phyloP scores from a whole-genome alignment of 2,888 invertebrate species.

The Phaedon cochleariae region DNA sequence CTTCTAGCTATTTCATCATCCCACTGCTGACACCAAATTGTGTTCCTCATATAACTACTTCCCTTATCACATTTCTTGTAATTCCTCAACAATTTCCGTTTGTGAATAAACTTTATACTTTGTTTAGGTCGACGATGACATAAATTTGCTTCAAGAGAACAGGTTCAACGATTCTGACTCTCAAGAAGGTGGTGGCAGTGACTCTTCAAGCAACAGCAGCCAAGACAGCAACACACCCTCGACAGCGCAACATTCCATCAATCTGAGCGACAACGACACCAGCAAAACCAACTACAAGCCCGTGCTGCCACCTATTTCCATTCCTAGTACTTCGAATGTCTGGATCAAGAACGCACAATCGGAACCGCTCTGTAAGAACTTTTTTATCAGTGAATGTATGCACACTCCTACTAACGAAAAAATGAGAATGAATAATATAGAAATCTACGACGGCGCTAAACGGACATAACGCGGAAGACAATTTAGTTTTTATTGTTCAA shows the following conservation, averaged over 20 bases:
- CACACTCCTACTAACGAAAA: too few species aligned
- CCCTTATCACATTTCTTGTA: too few species aligned
- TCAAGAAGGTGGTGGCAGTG: constrained; percentile 74
- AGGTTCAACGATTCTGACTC: constrained; percentile 68
- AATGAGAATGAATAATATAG: too few species aligned
- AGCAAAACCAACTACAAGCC: constrained; percentile 51
- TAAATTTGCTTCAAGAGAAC: constrained; percentile 63
- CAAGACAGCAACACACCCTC: constrained; percentile 52
- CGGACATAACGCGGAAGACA: too few species aligned
- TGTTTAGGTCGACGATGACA: constrained; percentile 87
- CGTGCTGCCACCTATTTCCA: constrained; percentile 23
- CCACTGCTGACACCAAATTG: too few species aligned
- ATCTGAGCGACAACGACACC: constrained; percentile 61
- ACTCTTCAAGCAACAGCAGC: constrained; percentile 61
- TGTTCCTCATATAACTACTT: too few species aligned
- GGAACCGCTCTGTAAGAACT: not conserved
- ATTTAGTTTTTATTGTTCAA: too few species aligned
- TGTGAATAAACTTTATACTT: too few species aligned
- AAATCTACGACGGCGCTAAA: too few species aligned
- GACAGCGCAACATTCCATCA: constrained; percentile 56
- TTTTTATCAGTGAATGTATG: too few species aligned
- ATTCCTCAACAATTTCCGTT: too few species aligned
- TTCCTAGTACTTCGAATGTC: constrained; percentile 39
- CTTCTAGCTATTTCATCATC: too few species aligned
- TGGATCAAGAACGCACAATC: constrained; percentile 29